A percentile compares a stretch with the other conserved stretches of the same genome.
These are phyloP conservation scores for Macropus fuliginosus DNA, from an alignment of 2,797 vertebrate species.

Conservation along the genomic window DNA sequence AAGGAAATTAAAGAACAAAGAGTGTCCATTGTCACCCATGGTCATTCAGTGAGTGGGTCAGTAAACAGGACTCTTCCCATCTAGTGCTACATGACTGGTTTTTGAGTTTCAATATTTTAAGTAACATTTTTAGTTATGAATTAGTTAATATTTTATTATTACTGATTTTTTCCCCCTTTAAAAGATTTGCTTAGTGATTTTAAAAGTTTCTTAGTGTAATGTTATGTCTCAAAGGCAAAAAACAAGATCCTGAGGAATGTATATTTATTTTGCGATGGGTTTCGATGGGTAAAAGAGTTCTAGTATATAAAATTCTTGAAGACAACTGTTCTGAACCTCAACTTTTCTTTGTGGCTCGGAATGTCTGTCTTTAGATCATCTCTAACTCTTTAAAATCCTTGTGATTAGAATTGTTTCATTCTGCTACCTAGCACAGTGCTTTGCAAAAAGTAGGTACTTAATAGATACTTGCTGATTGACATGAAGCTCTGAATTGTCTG, in stretches of 20 bases:
- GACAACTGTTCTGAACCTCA: background rate
- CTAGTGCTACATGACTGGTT: background rate
- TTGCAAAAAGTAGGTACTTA: background rate
- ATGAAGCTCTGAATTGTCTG: background rate
- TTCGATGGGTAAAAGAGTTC: background rate
- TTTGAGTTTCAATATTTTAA: background rate
- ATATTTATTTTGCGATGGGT: conserved; percentile 3
- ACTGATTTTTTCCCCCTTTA: background rate
- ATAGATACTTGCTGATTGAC: no score
- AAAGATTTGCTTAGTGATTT: background rate
- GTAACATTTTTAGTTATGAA: background rate
- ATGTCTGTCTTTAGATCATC: background rate
- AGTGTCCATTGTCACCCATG: background rate
- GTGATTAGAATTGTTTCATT: background rate
- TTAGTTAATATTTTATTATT: background rate
- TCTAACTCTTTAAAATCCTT: background rate
- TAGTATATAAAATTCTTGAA: background rate
- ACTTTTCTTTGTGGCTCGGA: background rate
- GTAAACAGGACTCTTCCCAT: background rate
- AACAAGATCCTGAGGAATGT: background rate
- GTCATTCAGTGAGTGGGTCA: background rate
- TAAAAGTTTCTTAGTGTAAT: conserved; percentile 5
- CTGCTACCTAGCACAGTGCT: background rate
- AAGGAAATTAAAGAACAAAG: background rate
- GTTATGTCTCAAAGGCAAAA: background rate